Evolutionary conservation across 2,888 invertebrate species (phyloP).

Genomic region (Chrysopilus asiliformis): DNA sequence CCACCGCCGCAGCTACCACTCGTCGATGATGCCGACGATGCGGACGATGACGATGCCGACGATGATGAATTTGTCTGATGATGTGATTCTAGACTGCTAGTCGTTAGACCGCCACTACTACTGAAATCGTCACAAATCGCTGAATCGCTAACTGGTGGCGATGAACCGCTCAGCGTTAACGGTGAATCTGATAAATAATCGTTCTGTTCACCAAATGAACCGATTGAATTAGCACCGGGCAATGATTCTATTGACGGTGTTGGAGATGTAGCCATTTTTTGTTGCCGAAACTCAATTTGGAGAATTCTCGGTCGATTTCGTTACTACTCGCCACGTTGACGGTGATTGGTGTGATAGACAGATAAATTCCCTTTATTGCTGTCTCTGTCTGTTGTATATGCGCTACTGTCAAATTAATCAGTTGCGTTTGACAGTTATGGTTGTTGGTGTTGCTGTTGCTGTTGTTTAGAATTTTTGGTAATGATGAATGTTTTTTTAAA

Average conservation of each 20-base stretch:
- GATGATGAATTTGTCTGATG: constrained; percentile 31
- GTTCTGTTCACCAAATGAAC: constrained; percentile 69
- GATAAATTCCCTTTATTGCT: no score
- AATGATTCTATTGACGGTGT: constrained; percentile 88
- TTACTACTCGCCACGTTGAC: no score
- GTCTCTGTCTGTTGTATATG: no score
- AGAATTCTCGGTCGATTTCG: no score
- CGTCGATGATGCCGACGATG: constrained; percentile 16
- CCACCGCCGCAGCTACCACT: constrained; percentile 39
- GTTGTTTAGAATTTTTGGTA: no score
- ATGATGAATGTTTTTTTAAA: no score
- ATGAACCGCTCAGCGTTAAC: constrained; percentile 73
- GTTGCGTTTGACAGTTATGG: no score
- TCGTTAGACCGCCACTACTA: constrained; percentile 21
- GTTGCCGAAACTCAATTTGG: no score
- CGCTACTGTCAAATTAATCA: no score
- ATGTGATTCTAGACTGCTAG: constrained; percentile 29
- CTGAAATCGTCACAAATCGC: constrained; percentile 61
- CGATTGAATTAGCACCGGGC: constrained; percentile 74
- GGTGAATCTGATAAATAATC: constrained; percentile 65
- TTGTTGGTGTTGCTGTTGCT: no score
- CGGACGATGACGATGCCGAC: constrained; percentile 27
- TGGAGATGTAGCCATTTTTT: constrained; percentile 63
- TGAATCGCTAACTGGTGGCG: constrained; percentile 73
- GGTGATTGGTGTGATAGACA: no score